Evolutionary conservation across 2,888 invertebrate genomes (phyloP).

Genomic region (Volucella inflata): DNA sequence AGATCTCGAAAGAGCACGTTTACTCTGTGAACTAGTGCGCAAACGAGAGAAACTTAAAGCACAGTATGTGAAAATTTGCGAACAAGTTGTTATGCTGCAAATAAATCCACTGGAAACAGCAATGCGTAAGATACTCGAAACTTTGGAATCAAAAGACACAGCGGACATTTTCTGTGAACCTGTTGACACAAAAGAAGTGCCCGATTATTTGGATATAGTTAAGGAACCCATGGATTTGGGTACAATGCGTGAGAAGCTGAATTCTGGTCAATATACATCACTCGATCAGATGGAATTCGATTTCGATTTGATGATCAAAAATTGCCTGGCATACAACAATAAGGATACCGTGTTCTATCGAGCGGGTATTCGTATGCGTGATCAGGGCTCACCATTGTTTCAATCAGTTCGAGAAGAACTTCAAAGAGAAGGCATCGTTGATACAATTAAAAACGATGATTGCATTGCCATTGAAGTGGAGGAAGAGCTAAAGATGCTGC

Average conservation of each 20-base stretch:
- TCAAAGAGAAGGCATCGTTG: conserved; percentile 82
- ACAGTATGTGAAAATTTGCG: conserved; percentile 91
- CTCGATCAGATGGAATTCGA: conserved; percentile 93
- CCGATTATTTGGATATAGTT: conserved; percentile 94
- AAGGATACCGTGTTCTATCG: conserved; percentile 97
- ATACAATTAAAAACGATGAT: conserved; percentile 83
- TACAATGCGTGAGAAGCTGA: conserved; percentile 92
- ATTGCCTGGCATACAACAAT: conserved; percentile 97
- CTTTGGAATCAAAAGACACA: conserved; percentile 91
- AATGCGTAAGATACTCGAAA: conserved; percentile 90
- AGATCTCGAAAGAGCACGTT: conserved; percentile 94
- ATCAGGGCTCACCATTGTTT: conserved; percentile 92
- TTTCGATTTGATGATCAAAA: conserved; percentile 97
- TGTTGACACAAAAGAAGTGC: conserved; percentile 94
- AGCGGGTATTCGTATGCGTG: conserved; percentile 94
- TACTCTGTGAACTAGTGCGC: conserved; percentile 96
- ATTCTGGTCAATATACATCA: conserved; percentile 87
- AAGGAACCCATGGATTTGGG: conserved; percentile 94
- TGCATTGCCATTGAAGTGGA: conserved; percentile 86
- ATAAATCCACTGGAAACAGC: conserved; percentile 93
- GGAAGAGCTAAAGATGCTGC: conserved; percentile 84
- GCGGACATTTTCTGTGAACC: conserved; percentile 96
- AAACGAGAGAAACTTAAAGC: conserved; percentile 98
- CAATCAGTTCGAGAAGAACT: conserved; percentile 91
- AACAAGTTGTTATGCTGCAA: conserved; percentile 91